These are phyloP conservation scores for Beris chalybata DNA, from an alignment of 2,888 invertebrate species.

Conservation along the genomic window DNA sequence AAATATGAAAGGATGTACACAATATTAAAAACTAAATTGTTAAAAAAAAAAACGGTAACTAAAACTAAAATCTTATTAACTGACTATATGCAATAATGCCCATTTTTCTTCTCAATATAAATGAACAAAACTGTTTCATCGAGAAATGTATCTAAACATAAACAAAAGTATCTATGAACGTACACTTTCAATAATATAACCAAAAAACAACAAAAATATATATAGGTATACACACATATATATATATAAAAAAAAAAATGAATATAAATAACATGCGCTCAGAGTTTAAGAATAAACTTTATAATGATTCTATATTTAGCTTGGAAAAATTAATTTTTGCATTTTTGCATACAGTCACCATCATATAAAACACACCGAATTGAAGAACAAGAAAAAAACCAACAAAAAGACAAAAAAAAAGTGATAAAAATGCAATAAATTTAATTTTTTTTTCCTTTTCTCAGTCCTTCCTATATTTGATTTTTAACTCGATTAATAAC, in stretches of 20 bases:
- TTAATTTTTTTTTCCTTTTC: slow-evolving; percentile 33
- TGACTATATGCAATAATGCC: too few species aligned
- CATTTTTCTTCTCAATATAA: too few species aligned
- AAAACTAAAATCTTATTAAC: too few species aligned
- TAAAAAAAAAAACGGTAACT: too few species aligned
- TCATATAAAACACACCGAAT: slow-evolving; percentile 7
- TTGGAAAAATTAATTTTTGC: slow-evolving; percentile 1
- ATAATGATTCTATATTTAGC: neutral
- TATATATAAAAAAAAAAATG: neutral
- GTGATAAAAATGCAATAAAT: neutral
- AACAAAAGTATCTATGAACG: neutral
- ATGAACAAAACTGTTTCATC: too few species aligned
- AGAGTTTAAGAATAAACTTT: too few species aligned
- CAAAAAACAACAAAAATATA: slow-evolving; percentile 5
- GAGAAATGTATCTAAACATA: too few species aligned
- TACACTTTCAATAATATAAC: slow-evolving; percentile 2
- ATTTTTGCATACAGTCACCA: slow-evolving; percentile 32
- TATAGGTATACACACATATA: neutral
- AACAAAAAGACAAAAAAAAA: neutral
- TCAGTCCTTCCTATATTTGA: slow-evolving; percentile 34
- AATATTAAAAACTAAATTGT: too few species aligned
- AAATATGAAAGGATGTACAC: too few species aligned
- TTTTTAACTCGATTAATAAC: too few species aligned
- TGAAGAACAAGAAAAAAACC: slow-evolving; percentile 2
- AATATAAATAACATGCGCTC: neutral